Evolutionary conservation across 2,797 vertebrate species (phyloP), one percentile per base, ranked within the genome.

Genomic region (Sebastes ruberrimus): DNA sequence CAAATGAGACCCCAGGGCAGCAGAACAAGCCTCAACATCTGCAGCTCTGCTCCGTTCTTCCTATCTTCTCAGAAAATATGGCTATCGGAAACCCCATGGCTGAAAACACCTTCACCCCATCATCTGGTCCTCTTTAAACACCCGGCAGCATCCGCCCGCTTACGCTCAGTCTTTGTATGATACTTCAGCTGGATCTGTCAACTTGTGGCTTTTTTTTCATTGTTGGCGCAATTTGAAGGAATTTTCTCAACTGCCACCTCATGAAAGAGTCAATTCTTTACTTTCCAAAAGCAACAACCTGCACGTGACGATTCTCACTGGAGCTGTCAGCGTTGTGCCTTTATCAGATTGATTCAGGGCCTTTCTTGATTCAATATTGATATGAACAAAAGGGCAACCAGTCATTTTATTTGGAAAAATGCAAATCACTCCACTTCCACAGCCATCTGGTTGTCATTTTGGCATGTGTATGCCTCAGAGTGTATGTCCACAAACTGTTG

Each of bases 41-140:
- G 92, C 86, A 72, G 78, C 71, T 76, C 76, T 69, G 67, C 77
- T 84, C 63, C 27, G 80, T 77, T 90, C 42, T 86, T 87, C 86
- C 81, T 78, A 71, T 88, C 83, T 76, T 87, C 74, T 76, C 70
- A 86, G 81, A 87, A 90, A 90, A 69, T 72, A 73, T 49, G 73
- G 73, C 65, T 32, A 86, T 88, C 68, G 23, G 79, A 93, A 92
- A 89, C 71, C 82, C 63, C 28, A 64, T 52, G 35, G 72, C 76
- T 74, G 65, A 88, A 91, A 91, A 86, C 85, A 81, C 88, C 80
- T 89, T 86, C 16, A 7, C 64, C 75, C 73, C 78, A 66, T 95
- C 92, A 93, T 93, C 92, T 94, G 94, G 87, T 93, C 86, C 89
- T 93, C 86, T 74, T 94, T 91, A 92, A 82, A 49, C 88, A 82